Conservation (phyloP, 53 echinoderm and acorn worm genomes). For the Glandiceps talaboti region DNA sequence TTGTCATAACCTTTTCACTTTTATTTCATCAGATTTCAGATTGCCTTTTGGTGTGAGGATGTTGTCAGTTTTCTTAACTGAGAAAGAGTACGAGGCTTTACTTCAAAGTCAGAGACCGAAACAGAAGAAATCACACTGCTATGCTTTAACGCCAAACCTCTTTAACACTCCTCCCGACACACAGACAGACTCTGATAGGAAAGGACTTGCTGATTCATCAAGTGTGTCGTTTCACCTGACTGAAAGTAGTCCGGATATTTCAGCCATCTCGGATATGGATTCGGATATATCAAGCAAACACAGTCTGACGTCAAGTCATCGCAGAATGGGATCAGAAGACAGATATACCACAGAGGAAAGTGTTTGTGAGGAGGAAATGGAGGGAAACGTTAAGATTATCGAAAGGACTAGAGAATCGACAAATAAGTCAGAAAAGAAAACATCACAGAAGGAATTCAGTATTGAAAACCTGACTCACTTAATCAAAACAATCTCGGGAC, state of each 20-base stretch:
- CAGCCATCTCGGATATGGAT: neutral
- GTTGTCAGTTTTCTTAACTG: slow-evolving; percentile 51
- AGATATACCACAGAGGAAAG: neutral
- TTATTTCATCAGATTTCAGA: slow-evolving; percentile 17
- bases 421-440: neutral
- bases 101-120: neutral
- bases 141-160: neutral
- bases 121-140: neutral
- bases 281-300: neutral
- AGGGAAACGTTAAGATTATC: neutral
- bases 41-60: slow-evolving; percentile 68
- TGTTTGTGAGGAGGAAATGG: neutral
- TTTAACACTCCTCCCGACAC: neutral
- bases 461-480: neutral
- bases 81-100: slow-evolving; percentile 41
- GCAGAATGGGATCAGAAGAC: neutral
- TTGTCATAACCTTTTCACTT: neutral
- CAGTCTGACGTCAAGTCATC: neutral
- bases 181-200: neutral
- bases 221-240: neutral
- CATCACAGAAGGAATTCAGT: neutral
- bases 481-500: neutral
- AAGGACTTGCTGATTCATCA: neutral
- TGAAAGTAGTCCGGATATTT: neutral
- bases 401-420: neutral